A percentile compares a stretch with the other conserved stretches of the same genome.
phyloP scores from a whole-genome alignment of 2,797 vertebrate genomes.

The Aphelocoma californica region DNA sequence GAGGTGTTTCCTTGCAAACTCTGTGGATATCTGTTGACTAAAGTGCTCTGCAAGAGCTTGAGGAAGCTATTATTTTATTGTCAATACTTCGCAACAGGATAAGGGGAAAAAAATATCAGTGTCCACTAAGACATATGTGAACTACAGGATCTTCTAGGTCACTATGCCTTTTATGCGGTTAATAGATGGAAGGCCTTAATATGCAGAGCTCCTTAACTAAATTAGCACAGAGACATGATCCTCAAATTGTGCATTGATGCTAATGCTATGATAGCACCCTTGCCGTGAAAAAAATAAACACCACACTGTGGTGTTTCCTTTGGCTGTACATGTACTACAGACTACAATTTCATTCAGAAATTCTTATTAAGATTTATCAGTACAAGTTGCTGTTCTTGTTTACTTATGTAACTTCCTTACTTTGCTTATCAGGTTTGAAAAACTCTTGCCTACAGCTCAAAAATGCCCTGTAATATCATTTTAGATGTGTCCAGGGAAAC shows the following conservation, averaged over 20 bases:
- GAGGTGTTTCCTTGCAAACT: not conserved
- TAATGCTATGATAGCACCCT: not conserved
- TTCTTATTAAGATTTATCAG: not conserved
- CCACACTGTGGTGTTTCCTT: not conserved
- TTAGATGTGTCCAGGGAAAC: slow-evolving; percentile 7
- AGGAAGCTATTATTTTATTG: not conserved
- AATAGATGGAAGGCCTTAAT: not conserved
- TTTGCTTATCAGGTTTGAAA: not conserved
- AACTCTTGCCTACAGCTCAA: not conserved
- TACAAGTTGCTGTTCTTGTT: not conserved
- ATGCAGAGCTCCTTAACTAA: not conserved
- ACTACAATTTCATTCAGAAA: not conserved
- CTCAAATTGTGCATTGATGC: not conserved
- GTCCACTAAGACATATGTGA: not conserved
- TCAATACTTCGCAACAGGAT: not conserved
- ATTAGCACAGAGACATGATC: not conserved
- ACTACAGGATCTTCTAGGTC: not conserved
- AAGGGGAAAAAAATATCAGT: not conserved
- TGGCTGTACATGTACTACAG: not conserved
- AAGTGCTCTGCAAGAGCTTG: not conserved
- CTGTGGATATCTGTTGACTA: not conserved
- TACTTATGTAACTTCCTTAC: not conserved
- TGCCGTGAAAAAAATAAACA: not conserved
- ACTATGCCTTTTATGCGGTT: not conserved
- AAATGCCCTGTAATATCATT: not conserved